A percentile compares a stretch with the other conserved stretches of the same genome.
Conservation (phyloP, 2,888 invertebrate species). For the Lagria hirta region DNA sequence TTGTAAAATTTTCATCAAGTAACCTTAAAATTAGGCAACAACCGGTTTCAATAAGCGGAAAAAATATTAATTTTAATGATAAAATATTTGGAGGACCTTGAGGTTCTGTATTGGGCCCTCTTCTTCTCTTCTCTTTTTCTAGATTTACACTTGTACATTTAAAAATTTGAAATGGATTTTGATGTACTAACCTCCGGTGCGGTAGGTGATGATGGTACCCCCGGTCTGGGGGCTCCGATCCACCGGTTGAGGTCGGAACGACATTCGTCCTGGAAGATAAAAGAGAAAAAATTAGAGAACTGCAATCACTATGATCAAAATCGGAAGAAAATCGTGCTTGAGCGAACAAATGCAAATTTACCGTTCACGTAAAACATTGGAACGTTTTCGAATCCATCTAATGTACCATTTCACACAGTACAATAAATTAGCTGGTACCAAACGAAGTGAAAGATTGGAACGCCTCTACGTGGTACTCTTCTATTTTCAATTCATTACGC, state of each 20-base stretch:
- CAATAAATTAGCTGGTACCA: conserved; percentile 12
- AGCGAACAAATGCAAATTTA: conserved; percentile 15
- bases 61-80: too few species aligned
- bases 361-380: conserved; percentile 13
- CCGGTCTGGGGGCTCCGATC: conserved; percentile 60
- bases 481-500: conserved; percentile 18
- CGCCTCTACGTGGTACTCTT: conserved; percentile 7
- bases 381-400: conserved; percentile 9
- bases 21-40: too few species aligned
- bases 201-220: conserved; percentile 62
- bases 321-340: conserved; percentile 9
- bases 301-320: neutral
- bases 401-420: conserved; percentile 13
- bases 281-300: conserved; percentile 32
- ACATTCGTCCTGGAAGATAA: conserved; percentile 70
- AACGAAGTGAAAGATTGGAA: conserved; percentile 17
- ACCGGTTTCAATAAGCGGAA: too few species aligned
- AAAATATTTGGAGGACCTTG: too few species aligned
- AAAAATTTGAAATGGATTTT: too few species aligned
- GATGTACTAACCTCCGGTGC: conserved; percentile 64
- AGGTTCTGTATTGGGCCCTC: too few species aligned
- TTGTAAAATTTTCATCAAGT: too few species aligned
- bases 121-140: too few species aligned
- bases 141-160: too few species aligned
- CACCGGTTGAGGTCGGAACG: conserved; percentile 69